These are phyloP conservation scores for Eulemur rubriventer DNA, from an alignment of 2,797 vertebrate species.

Conservation along the genomic window DNA sequence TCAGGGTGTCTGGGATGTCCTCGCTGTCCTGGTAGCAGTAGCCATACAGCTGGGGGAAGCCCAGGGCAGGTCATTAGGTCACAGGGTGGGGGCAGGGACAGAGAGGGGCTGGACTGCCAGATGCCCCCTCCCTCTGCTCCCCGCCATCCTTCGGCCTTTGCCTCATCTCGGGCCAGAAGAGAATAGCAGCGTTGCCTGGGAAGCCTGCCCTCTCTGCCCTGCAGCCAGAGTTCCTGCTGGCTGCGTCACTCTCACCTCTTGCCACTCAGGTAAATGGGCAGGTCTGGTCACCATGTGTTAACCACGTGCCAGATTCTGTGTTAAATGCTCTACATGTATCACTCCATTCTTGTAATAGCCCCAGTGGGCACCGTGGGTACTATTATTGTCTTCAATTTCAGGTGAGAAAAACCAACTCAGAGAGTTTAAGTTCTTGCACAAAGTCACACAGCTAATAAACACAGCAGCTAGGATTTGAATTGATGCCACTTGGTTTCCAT, in stretches of 20 bases:
- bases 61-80: constrained; percentile 62
- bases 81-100: constrained; percentile 8
- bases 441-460: background rate
- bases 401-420: constrained; percentile 7
- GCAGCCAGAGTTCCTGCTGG: background rate
- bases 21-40: constrained; percentile 94
- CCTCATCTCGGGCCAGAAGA: background rate
- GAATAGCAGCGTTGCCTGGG: background rate
- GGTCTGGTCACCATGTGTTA: background rate
- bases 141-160: background rate
- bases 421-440: background rate
- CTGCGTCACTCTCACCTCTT: background rate
- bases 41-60: constrained; percentile 89
- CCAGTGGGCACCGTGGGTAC: background rate
- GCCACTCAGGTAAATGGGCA: background rate
- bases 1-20: constrained; percentile 91
- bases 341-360: background rate
- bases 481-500: background rate
- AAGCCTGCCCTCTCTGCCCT: background rate
- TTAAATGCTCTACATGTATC: background rate
- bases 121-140: background rate
- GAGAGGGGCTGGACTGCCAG: background rate
- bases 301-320: background rate
- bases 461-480: background rate
- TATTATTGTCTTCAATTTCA: background rate